Percentiles rank a stretch among this genome's conserved stretches.
These are phyloP conservation scores for Osmerus mordax DNA, from an alignment of 2,113 vertebrate species.

Conservation along the genomic window DNA sequence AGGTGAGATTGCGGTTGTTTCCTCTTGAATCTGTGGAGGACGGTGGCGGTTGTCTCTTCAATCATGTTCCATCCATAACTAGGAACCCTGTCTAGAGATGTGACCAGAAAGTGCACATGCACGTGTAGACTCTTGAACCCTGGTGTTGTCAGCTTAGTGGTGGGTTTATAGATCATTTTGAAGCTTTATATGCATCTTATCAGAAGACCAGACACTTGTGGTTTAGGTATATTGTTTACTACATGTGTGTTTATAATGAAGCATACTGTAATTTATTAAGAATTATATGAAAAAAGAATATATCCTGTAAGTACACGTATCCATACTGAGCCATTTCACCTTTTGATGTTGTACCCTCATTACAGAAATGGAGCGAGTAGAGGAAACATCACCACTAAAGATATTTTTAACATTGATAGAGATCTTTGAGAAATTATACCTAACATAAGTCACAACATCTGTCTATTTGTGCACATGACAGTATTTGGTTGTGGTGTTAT, in stretches of 20 bases:
- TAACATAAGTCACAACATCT: background rate
- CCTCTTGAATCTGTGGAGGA: background rate
- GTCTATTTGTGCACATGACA: background rate
- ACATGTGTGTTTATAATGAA: conserved; percentile 63
- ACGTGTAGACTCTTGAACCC: conserved; percentile 36
- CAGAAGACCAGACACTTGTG: conserved; percentile 78
- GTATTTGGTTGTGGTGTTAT: background rate
- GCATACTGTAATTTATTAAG: conserved; percentile 69
- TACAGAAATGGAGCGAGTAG: conserved; percentile 46
- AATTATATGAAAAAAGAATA: conserved; percentile 53
- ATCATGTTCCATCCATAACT: conserved; percentile 18
- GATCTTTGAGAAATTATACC: background rate
- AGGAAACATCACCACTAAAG: conserved; percentile 17
- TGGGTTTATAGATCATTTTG: conserved; percentile 34
- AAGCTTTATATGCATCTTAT: conserved; percentile 60
- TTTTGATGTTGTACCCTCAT: conserved; percentile 38
- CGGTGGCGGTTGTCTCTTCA: conserved; percentile 13
- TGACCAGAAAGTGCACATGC: conserved; percentile 27
- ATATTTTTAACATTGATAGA: background rate
- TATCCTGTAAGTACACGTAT: conserved; percentile 45
- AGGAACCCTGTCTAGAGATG: conserved; percentile 15
- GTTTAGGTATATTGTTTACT: conserved; percentile 70
- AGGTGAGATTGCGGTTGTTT: conserved; percentile 12
- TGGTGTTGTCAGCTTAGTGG: conserved; percentile 36
- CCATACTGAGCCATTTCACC: conserved; percentile 50